Evolutionary conservation across 2,797 vertebrate genomes (phyloP).

Genomic region (Buceros bicornis): DNA sequence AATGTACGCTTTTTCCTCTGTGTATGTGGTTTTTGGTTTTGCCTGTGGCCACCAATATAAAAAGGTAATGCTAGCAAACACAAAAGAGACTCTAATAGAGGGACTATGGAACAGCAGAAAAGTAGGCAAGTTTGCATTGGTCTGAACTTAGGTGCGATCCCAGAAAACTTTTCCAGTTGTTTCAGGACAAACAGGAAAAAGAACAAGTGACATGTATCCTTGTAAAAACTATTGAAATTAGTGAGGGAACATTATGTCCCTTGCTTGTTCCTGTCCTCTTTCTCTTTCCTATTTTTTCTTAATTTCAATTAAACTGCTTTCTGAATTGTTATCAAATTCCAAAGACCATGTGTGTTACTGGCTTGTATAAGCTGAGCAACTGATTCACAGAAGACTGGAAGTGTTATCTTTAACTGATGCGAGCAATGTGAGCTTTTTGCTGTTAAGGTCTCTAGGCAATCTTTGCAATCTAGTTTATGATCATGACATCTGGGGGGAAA

Average conservation of each 20-base stretch:
- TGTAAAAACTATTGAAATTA: neutral
- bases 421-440: neutral
- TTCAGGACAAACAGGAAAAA: neutral
- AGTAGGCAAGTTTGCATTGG: neutral
- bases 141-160: neutral
- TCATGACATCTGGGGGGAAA: neutral
- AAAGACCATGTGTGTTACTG: neutral
- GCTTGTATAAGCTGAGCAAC: neutral
- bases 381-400: neutral
- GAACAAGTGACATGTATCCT: neutral
- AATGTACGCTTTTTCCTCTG: neutral
- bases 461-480: neutral
- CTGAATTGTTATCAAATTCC: neutral
- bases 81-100: neutral
- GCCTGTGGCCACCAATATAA: neutral
- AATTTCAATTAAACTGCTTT: neutral
- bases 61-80: neutral
- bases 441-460: neutral
- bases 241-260: neutral
- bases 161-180: neutral
- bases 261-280: neutral
- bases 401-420: neutral
- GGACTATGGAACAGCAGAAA: neutral
- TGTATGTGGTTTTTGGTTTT: neutral
- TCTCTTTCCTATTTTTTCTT: neutral